Evolutionary conservation across 2,888 invertebrate genomes (phyloP).

Genomic region (Cerceris ruficornis): DNA sequence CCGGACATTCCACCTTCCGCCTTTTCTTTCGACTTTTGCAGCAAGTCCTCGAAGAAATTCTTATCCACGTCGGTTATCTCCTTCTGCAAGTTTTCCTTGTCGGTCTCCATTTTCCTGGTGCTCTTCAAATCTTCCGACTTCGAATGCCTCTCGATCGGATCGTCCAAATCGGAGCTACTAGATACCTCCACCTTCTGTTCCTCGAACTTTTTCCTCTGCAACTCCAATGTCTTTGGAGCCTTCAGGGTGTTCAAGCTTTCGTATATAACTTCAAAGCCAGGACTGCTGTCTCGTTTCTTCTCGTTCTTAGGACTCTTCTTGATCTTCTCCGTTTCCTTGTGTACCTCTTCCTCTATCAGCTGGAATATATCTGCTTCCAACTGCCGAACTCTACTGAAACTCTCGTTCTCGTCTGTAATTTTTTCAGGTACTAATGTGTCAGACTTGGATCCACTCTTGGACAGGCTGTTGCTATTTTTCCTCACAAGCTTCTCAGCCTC

Average conservation of each 20-base stretch:
- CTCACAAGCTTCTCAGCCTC: constrained; percentile 78
- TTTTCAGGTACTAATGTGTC: constrained; percentile 73
- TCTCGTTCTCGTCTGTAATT: constrained; percentile 53
- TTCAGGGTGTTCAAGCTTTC: constrained; percentile 69
- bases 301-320: constrained; percentile 71
- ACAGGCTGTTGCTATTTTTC: constrained; percentile 73
- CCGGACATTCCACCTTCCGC: constrained; percentile 75
- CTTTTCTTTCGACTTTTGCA: constrained; percentile 73
- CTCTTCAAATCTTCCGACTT: constrained; percentile 71
- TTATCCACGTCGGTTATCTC: constrained; percentile 80
- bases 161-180: constrained; percentile 78
- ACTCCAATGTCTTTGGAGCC: constrained; percentile 69
- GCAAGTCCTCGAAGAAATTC: constrained; percentile 76
- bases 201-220: constrained; percentile 75
- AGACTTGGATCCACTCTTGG: constrained; percentile 73
- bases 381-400: constrained; percentile 66
- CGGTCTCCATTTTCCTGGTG: constrained; percentile 62
- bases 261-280: constrained; percentile 68
- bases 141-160: constrained; percentile 77
- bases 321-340: constrained; percentile 75
- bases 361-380: constrained; percentile 78
- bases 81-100: constrained; percentile 76
- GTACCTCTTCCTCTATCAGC: constrained; percentile 75
- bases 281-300: constrained; percentile 66
- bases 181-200: constrained; percentile 77